Percentiles rank a stretch among this genome's conserved stretches.
Conservation (phyloP, 2,113 vertebrate genomes). For the Seriola aureovittata region DNA sequence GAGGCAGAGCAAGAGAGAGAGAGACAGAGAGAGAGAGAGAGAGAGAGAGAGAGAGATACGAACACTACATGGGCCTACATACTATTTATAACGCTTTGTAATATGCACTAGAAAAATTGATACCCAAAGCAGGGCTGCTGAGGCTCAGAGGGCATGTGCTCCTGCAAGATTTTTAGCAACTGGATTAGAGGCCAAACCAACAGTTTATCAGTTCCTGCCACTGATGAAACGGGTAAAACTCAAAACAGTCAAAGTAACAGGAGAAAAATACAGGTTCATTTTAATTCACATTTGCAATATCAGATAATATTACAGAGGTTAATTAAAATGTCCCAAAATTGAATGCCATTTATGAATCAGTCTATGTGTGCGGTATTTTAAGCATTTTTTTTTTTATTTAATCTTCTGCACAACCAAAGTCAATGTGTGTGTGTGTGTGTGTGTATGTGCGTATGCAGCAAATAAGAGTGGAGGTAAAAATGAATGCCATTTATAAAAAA, state of each 20-base stretch:
- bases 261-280: not conserved
- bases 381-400: too few species aligned
- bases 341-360: not conserved
- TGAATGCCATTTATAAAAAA: not conserved
- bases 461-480: not conserved
- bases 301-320: not conserved
- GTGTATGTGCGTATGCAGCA: not conserved
- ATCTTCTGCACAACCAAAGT: not conserved
- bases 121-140: slow-evolving; percentile 65
- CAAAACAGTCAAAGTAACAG: not conserved
- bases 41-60: slow-evolving; percentile 57
- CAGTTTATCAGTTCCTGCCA: slow-evolving; percentile 55
- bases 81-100: slow-evolving; percentile 82
- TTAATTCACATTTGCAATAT: not conserved
- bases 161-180: slow-evolving; percentile 60
- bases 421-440: not conserved
- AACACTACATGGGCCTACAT: slow-evolving; percentile 71
- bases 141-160: slow-evolving; percentile 62
- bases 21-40: slow-evolving; percentile 22
- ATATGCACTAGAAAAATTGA: slow-evolving; percentile 78
- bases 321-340: not conserved
- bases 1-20: slow-evolving; percentile 33
- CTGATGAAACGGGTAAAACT: slow-evolving; percentile 11
- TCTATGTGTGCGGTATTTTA: not conserved
- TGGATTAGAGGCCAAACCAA: slow-evolving; percentile 71